Evolutionary conservation across 1,140 invertebrate species (phyloP), one percentile per base, ranked within the genome.

Genomic region (Eriosoma lanigerum): DNA sequence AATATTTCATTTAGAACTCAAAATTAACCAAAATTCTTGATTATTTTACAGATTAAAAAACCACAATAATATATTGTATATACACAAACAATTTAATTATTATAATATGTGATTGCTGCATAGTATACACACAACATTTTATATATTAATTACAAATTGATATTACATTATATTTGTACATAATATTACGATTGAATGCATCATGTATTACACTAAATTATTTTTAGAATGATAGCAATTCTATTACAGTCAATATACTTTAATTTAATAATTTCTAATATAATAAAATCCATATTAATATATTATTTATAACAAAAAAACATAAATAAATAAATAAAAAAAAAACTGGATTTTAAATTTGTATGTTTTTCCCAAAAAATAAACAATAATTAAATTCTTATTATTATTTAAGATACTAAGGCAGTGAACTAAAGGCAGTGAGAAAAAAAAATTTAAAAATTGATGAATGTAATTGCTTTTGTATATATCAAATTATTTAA

Each of bases 371-470:
- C 19, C 29, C 68, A 29, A 26, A 29, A 72, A 72, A 72, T 52
- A 52, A 72, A 70, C 50, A 70, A 72, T 29, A 52, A 32, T 72
- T 52, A 29, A 78, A 48, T 1, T 13, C 56, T n/a, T 78, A 60
- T 29, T 19, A 62, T 48, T 78, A 26, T n/a, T 46, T 62, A 32
- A 78, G 15, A 62, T 46, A 60, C 54, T 78, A 78, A 62, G 75
- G 75, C 75, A 78, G 75, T 78, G 38, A 78, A 60, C 75, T 78
- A 78, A 78, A 78, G 75, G 75, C 75, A 78, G 75, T 78, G 75
- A 48, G 48, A 60, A 78, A 19, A 13, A 75, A 76, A 78, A 29
- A 12, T 72, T 72, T 72, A 24, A 72, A 24, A 68, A 48, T n/a
- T 58, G 5, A 58, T 58, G 54, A 58, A 58, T 8, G 26, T 12